Evolutionary conservation across 2,888 invertebrate genomes (phyloP).

Genomic region (Drosophila histrio): DNA sequence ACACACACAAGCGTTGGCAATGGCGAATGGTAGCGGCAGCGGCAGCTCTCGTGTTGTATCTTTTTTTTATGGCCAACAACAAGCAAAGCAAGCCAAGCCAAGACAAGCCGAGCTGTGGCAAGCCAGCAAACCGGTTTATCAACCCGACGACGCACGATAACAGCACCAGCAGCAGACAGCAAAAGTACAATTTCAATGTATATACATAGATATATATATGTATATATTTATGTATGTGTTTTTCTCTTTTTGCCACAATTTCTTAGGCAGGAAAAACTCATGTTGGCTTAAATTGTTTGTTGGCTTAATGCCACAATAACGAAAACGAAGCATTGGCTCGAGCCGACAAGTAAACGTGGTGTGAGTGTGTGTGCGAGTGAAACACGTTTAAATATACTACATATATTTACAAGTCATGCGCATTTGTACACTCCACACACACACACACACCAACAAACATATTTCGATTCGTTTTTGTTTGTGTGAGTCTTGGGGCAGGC

Average conservation of each 20-base stretch:
- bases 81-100: slow-evolving; percentile 38
- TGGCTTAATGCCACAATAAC: slow-evolving; percentile 75
- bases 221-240: slow-evolving; percentile 25
- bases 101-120: slow-evolving; percentile 20
- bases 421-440: slow-evolving; percentile 45
- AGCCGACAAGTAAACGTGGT: slow-evolving; percentile 41
- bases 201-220: neutral
- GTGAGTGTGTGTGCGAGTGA: slow-evolving; percentile 34
- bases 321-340: slow-evolving; percentile 63
- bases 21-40: slow-evolving; percentile 44
- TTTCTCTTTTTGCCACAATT: slow-evolving; percentile 63
- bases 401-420: slow-evolving; percentile 66
- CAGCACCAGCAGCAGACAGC: slow-evolving; percentile 50
- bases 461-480: slow-evolving; percentile 23
- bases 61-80: slow-evolving; percentile 9
- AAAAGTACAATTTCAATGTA: slow-evolving; percentile 63
- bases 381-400: slow-evolving; percentile 60
- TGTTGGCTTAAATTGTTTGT: slow-evolving; percentile 79
- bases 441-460: slow-evolving; percentile 10
- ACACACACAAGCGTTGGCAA: slow-evolving; percentile 22
- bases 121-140: slow-evolving; percentile 74
- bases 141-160: slow-evolving; percentile 70
- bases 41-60: slow-evolving; percentile 37
- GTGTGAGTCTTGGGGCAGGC: slow-evolving; percentile 61
- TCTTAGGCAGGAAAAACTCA: slow-evolving; percentile 71